These are phyloP conservation scores for Emydura subglobosa DNA, from an alignment of 2,113 vertebrate genomes.

Conservation along the genomic window DNA sequence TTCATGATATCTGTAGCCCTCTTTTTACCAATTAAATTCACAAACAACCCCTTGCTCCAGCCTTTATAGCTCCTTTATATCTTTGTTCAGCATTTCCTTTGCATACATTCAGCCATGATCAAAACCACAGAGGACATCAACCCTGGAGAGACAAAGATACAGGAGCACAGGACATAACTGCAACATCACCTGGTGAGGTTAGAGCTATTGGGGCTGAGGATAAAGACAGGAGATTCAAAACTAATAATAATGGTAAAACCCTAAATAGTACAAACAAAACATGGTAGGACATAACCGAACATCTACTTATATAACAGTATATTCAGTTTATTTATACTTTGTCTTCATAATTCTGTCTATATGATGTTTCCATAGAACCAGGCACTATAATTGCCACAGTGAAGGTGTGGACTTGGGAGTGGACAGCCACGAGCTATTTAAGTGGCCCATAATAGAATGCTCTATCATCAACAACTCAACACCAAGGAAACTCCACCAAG, in stretches of 20 bases:
- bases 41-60: not conserved
- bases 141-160: constrained; percentile 20
- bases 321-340: constrained; percentile 25
- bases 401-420: not conserved
- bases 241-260: not conserved
- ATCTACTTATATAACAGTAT: not conserved
- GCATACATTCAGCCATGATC: not conserved
- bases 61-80: constrained; percentile 10
- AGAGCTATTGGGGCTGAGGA: not conserved
- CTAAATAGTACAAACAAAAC: not conserved
- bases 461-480: not conserved
- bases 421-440: not conserved
- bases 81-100: constrained; percentile 45
- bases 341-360: not conserved
- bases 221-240: constrained; percentile 29
- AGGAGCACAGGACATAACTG: not conserved
- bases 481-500: constrained; percentile 38
- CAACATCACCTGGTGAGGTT: not conserved
- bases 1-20: not conserved
- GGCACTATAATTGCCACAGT: not conserved
- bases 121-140: constrained; percentile 15
- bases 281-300: constrained; percentile 19
- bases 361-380: not conserved
- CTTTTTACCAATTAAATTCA: not conserved
- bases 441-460: not conserved